Percentiles rank a stretch among this genome's conserved stretches.
phyloP scores from a whole-genome alignment of 1,140 invertebrate species.

The Uloborus diversus region DNA sequence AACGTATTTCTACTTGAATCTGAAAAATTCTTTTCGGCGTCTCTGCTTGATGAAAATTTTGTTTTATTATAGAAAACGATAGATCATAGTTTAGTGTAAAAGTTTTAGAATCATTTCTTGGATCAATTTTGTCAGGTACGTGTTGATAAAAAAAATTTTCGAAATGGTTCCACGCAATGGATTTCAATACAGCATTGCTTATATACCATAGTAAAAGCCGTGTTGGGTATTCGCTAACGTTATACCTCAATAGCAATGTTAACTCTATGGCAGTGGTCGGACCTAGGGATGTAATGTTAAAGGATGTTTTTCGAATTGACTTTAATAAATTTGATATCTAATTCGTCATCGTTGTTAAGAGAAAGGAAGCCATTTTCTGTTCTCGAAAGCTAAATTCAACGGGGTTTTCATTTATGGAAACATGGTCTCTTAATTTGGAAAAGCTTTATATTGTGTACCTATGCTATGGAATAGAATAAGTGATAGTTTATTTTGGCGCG shows the following conservation, averaged over 20 bases:
- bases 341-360: constrained; percentile 28
- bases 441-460: neutral
- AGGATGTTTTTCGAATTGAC: neutral
- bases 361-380: constrained; percentile 51
- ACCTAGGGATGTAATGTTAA: constrained; percentile 29
- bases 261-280: constrained; percentile 49
- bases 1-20: constrained; percentile 1
- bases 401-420: constrained; percentile 57
- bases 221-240: constrained; percentile 53
- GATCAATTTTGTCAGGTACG: neutral
- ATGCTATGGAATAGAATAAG: neutral
- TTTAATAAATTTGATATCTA: constrained; percentile 18
- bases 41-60: neutral
- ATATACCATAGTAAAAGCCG: constrained; percentile 49
- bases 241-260: constrained; percentile 55
- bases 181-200: constrained; percentile 9
- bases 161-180: constrained; percentile 23
- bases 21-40: neutral
- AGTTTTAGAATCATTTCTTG: neutral
- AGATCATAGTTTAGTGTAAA: constrained; percentile 1
- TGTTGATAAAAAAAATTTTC: neutral
- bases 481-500: neutral
- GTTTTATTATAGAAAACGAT: neutral
- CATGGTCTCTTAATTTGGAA: constrained; percentile 24
- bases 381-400: constrained; percentile 51